Evolutionary conservation across 2,113 vertebrate species (phyloP).

Genomic region (Tupaia tana): DNA sequence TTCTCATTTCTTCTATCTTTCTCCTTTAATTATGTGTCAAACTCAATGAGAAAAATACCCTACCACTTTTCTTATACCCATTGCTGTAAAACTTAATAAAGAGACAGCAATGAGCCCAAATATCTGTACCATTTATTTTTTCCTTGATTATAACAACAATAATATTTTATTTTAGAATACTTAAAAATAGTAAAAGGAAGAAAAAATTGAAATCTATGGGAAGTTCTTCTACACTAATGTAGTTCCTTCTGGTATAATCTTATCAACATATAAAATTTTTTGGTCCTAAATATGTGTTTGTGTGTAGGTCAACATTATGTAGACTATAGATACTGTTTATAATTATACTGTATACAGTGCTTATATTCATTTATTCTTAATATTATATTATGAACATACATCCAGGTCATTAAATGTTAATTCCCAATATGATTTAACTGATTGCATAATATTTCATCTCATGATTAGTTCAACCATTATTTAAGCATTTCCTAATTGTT

Average conservation of each 20-base stretch:
- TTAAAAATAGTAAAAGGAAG: neutral
- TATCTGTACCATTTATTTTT: neutral
- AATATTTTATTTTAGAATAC: neutral
- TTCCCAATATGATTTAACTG: neutral
- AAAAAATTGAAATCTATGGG: neutral
- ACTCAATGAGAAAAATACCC: constrained; percentile 34
- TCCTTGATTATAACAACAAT: neutral
- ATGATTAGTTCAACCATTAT: neutral
- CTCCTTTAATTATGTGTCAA: constrained; percentile 33
- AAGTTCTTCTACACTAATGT: neutral
- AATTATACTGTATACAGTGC: neutral
- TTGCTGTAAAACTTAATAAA: constrained; percentile 25
- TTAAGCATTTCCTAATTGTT: neutral
- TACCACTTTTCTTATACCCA: neutral
- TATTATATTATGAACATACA: neutral
- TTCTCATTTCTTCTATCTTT: constrained; percentile 33
- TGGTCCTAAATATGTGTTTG: neutral
- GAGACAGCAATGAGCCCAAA: neutral
- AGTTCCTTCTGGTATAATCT: neutral
- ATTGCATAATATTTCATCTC: neutral
- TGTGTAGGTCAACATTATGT: neutral
- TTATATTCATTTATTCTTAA: neutral
- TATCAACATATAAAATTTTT: neutral
- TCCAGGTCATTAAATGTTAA: neutral
- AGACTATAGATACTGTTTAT: neutral